These are phyloP conservation scores for Euphonia xanthogaster DNA, from an alignment of 2,797 vertebrate species.

Conservation along the genomic window DNA sequence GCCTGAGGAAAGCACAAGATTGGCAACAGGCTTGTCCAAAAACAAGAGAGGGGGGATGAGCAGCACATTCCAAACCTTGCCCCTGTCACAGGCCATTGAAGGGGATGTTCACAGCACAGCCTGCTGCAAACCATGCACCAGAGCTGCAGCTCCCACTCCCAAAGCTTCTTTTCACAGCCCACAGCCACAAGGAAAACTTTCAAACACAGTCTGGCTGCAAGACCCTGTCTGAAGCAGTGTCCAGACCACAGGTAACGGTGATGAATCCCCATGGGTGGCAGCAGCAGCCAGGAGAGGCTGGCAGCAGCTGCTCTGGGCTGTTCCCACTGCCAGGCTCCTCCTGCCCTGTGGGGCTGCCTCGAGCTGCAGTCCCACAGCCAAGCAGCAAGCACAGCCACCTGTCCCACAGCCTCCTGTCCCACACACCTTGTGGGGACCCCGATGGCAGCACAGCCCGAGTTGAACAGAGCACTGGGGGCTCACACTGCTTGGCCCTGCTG, in stretches of 20 bases:
- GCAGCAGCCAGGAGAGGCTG: neutral
- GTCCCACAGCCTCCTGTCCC: neutral
- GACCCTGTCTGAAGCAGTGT: neutral
- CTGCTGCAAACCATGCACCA: neutral
- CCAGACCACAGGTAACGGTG: rapidly evolving
- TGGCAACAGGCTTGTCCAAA: neutral
- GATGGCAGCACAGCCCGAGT: rapidly evolving
- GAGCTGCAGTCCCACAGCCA: neutral
- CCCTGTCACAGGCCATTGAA: rapidly evolving
- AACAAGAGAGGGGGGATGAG: neutral
- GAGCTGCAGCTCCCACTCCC: neutral
- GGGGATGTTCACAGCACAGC: neutral
- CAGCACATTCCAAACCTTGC: neutral
- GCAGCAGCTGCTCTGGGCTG: neutral
- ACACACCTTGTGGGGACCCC: neutral
- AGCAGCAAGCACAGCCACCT: neutral
- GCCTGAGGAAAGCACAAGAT: conserved; percentile 72
- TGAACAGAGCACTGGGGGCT: neutral
- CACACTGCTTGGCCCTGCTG: neutral
- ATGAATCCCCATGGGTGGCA: neutral
- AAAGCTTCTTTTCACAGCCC: neutral
- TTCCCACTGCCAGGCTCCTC: neutral
- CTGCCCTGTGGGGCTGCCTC: neutral
- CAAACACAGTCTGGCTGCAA: neutral
- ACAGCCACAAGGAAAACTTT: neutral